phyloP scores from a whole-genome alignment of 2,797 vertebrate genomes.

The Epinephelus coioides region DNA sequence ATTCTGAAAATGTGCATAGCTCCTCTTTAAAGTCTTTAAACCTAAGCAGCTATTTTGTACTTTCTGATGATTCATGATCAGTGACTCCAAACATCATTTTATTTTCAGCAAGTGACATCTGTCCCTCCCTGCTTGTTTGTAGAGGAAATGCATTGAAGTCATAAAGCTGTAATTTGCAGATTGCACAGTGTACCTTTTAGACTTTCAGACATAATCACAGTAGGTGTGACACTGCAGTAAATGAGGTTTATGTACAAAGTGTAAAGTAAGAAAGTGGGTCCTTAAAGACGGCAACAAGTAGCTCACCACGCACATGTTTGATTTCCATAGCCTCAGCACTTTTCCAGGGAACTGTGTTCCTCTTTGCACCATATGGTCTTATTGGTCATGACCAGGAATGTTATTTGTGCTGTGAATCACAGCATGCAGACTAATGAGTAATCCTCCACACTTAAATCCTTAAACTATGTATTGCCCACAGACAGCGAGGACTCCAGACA shows the following conservation, averaged over 20 bases:
- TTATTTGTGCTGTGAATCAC: slow-evolving; percentile 65
- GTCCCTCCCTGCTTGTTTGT: background rate
- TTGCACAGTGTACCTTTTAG: slow-evolving; percentile 15
- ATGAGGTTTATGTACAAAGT: background rate
- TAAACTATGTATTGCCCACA: slow-evolving; percentile 69
- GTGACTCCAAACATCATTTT: background rate
- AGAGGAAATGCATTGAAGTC: background rate
- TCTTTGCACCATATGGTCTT: slow-evolving; percentile 41
- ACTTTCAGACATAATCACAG: slow-evolving; percentile 11
- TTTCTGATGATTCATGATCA: background rate
- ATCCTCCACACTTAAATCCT: slow-evolving; percentile 68
- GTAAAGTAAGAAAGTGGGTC: background rate
- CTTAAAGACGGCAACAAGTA: background rate
- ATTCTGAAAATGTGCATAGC: too few relatives aligned
- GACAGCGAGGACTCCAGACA: slow-evolving; percentile 55
- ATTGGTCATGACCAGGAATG: slow-evolving; percentile 58
- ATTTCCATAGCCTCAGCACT: slow-evolving; percentile 3
- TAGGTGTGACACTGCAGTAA: background rate
- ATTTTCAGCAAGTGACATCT: slow-evolving; percentile 1
- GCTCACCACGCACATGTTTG: slow-evolving; percentile 32
- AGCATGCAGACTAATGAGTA: slow-evolving; percentile 69
- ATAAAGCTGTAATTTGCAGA: slow-evolving; percentile 15
- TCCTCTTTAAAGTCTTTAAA: background rate
- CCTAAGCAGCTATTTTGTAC: background rate
- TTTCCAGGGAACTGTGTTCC: slow-evolving; percentile 35